Conservation (phyloP, 53 echinoderm and acorn worm species). For the Arbacia lixula region DNA sequence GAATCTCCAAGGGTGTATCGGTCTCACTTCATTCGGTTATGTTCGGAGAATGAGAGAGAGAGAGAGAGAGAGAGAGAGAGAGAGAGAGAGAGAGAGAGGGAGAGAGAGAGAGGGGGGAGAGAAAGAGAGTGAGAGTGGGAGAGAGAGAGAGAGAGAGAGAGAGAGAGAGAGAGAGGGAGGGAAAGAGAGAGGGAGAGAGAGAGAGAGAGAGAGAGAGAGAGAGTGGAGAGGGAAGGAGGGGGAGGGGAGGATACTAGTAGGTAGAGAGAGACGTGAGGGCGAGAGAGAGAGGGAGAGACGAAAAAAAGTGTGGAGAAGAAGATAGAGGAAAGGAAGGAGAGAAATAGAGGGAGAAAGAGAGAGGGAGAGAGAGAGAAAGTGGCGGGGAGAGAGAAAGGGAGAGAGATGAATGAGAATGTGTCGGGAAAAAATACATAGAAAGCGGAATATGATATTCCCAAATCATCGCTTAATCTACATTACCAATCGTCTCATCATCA, state of each 20-base stretch:
- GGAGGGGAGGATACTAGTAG: neutral
- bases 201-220: neutral
- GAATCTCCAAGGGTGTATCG: no score
- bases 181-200: neutral
- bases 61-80: neutral
- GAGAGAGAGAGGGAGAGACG: neutral
- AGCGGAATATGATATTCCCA: slow-evolving; percentile 24
- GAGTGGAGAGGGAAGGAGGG: neutral
- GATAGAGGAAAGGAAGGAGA: neutral
- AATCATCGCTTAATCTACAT: slow-evolving; percentile 21
- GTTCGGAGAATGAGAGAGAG: no score
- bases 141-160: neutral
- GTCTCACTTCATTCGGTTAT: no score
- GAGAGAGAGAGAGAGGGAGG: no score
- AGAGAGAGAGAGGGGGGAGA: neutral
- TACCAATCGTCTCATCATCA: neutral
- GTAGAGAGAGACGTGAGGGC: neutral
- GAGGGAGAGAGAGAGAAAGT: neutral
- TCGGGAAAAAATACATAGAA: neutral
- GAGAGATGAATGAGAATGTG: neutral
- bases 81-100: neutral
- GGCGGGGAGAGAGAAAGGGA: neutral
- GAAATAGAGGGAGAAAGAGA: neutral
- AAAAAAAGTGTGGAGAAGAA: neutral
- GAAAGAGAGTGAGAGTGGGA: neutral